Evolutionary conservation across 2,797 vertebrate species (phyloP), one percentile per base, ranked within the genome.

Genomic region (Huso huso): DNA sequence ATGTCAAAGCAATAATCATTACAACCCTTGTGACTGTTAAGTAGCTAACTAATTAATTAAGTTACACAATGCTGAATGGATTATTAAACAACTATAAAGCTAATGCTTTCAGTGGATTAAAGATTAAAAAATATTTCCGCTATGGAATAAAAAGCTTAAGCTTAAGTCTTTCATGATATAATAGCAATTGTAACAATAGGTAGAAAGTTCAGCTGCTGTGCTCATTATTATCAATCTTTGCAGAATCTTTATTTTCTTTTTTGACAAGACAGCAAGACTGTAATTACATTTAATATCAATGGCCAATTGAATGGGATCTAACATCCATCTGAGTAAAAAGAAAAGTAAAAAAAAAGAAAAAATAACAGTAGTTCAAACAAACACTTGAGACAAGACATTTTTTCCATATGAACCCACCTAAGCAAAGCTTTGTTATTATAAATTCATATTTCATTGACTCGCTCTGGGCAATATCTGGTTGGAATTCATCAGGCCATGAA

Each of bases 401-500:
- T 71, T 83, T 81, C 77, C 79, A 79, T 68, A 75, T 76, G 70
- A 74, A 77, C 73, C 75, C 75, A 66, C 72, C 79, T 75, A 72
- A 49, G 71, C 73, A 72, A 78, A 78, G 82, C 76, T 78, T 61
- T 73, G 73, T 79, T 75, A 79, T 84, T 78, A 74, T 76, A 71
- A 79, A 75, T 79, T 75, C 73, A 69, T 70, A 81, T 82, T 83
- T 77, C 63, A 79, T 75, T 75, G 15, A 77, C 55, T 74, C 68
- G 76, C 81, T 75, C 64, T 53, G 48, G 77, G 84, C 76, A 48
- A n/a, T 77, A 72, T 79, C 77, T 80, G 73, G 78, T 77, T 76
- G 76, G 79, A 83, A 79, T 83, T 87, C 79, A 79, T 69, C 69
- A 75, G 70, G 79, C 70, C 72, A 68, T 73, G 68, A 70, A 72